These are phyloP conservation scores for Chaunax sp. DNA, from an alignment of 2,797 vertebrate species.

Conservation along the genomic window DNA sequence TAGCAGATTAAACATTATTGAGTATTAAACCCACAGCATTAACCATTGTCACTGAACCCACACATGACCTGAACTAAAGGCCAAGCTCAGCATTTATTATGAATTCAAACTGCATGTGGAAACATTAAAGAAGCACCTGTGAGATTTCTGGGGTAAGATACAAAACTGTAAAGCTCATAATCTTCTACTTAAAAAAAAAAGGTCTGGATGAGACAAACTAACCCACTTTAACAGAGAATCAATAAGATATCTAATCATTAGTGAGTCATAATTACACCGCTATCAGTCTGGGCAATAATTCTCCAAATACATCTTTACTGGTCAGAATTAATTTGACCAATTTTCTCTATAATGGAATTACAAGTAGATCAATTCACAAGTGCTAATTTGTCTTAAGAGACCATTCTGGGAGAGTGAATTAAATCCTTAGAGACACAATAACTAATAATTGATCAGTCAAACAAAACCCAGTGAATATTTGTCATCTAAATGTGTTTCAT, in stretches of 20 bases:
- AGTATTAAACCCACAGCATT: slow-evolving; percentile 22
- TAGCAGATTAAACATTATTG: slow-evolving; percentile 4
- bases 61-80: slow-evolving; percentile 22
- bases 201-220: background rate
- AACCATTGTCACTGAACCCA: slow-evolving; percentile 29
- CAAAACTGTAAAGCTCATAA: background rate
- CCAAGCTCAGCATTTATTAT: slow-evolving; percentile 7
- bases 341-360: no score
- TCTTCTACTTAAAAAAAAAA: background rate
- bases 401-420: no score
- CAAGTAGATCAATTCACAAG: no score
- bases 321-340: no score
- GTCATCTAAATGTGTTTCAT: no score
- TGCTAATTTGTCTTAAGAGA: no score
- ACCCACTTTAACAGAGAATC: background rate
- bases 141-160: background rate
- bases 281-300: no score
- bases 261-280: no score
- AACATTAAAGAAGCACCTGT: background rate
- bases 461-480: no score
- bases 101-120: background rate
- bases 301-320: no score
- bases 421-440: no score
- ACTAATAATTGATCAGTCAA: no score
- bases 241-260: background rate